phyloP scores from a whole-genome alignment of 2,888 invertebrate genomes.

The Metellina segmentata region DNA sequence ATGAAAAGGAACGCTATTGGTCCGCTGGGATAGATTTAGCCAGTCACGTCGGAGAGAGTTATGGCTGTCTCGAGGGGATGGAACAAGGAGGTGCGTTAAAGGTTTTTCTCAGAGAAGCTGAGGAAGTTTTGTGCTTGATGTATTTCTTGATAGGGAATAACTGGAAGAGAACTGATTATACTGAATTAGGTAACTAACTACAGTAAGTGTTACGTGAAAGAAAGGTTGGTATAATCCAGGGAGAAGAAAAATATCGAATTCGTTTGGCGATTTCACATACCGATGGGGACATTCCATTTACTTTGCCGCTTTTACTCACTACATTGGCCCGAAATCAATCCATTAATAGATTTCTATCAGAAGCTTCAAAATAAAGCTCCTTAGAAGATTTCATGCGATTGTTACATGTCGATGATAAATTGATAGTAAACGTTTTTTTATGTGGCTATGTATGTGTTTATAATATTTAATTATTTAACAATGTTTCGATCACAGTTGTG shows the following conservation, averaged over 20 bases:
- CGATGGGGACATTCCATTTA: not conserved
- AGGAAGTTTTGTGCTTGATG: not conserved
- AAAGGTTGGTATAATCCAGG: no score
- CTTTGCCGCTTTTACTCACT: not conserved
- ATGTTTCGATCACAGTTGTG: no score
- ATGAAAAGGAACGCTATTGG: constrained; percentile 26
- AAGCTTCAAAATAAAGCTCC: no score
- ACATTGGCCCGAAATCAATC: no score
- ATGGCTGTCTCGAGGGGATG: not conserved
- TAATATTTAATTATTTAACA: no score
- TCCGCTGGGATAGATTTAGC: constrained; percentile 31
- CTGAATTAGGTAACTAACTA: not conserved
- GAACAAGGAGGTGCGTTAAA: not conserved
- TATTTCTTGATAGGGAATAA: not conserved
- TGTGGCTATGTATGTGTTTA: no score
- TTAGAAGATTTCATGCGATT: no score
- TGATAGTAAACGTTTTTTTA: no score
- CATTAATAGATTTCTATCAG: no score
- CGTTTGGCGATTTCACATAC: not conserved
- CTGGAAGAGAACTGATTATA: not conserved
- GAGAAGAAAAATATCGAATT: not conserved
- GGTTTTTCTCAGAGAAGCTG: not conserved
- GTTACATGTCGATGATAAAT: no score
- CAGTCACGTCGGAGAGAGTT: constrained; percentile 18
- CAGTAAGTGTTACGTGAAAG: no score